Evolutionary conservation across 2,113 vertebrate genomes (phyloP).

Genomic region (Pteronura brasiliensis): DNA sequence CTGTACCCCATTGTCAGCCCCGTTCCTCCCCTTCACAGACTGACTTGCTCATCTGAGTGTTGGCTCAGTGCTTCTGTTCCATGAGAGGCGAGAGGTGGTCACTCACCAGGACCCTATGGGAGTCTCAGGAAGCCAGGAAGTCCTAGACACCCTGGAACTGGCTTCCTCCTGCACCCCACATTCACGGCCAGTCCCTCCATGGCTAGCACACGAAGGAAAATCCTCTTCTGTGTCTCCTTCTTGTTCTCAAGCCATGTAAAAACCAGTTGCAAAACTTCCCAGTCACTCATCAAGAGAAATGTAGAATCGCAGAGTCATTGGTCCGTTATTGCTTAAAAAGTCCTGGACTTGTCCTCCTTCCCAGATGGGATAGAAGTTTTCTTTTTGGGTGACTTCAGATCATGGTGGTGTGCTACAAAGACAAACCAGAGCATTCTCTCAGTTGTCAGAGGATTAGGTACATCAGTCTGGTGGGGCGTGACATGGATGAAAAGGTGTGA

Average conservation of each 20-base stretch:
- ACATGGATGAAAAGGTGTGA: not conserved
- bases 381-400: not conserved
- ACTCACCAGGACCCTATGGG: not conserved
- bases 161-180: too few species aligned
- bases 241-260: not conserved
- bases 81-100: not conserved
- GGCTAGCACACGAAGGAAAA: not conserved
- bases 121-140: not conserved
- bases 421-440: not conserved
- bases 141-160: rapidly evolving
- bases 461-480: not conserved
- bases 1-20: rapidly evolving
- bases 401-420: not conserved
- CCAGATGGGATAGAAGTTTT: not conserved
- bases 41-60: too few species aligned
- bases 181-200: rapidly evolving
- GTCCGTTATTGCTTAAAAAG: not conserved
- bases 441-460: not conserved
- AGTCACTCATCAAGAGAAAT: not conserved
- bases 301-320: not conserved
- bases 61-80: not conserved
- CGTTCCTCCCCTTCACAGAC: rapidly evolving
- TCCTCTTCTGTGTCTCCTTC: rapidly evolving
- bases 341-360: not conserved
- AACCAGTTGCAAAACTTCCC: not conserved